Evolutionary conservation across 2,888 invertebrate species (phyloP), one percentile per base, ranked within the genome.

Genomic region (Smittia sp.): DNA sequence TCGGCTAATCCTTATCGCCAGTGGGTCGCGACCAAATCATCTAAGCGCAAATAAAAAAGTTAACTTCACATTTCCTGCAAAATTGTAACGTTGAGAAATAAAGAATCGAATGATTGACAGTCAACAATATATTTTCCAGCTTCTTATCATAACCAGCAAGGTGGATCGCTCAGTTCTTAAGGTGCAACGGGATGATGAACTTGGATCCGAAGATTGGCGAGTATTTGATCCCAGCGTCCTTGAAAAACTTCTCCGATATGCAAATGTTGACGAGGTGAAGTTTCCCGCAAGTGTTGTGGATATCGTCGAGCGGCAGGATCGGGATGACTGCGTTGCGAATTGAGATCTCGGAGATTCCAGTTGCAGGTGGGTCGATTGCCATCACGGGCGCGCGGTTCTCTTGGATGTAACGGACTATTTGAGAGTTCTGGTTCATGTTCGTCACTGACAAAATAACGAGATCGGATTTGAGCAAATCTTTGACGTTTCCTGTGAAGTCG

Each of bases 231-330:
- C 90, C 89, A 77, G 89, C 88, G 78, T 90, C 89, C 72, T 85
- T 84, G 84, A 90, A 94, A 78, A 94, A 86, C 80, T 87, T 87
- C 76, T 87, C 84, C 27, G 96, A 94, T 79, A 94, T 86, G 77
- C 91, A 92, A 79, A 94, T 85, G 84, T 94, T 92, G 80, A 92
- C 93, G 76, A 95, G 86, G 84, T 93, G 94, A 77, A 94, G 84
- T 81, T 90, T 90, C 67, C 92, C 90, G 79, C 88, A 82, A 76
- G 79, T 87, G 76, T 83, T 83, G 75, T 83, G 80, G 74, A 86
- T 84, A 80, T 88, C 87, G 77, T 85, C 85, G 66, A 92, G 83
- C 46, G 93, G 93, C 78, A 93, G 83, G 63, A 87, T 88, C 67
- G 91, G 88, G 75, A 90, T 82, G 75, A 93, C 82, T 54, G 90